A percentile compares a stretch with the other conserved stretches of the same genome.
These are phyloP conservation scores for Eupsilia transversa DNA, from an alignment of 2,888 invertebrate species.

Conservation along the genomic window DNA sequence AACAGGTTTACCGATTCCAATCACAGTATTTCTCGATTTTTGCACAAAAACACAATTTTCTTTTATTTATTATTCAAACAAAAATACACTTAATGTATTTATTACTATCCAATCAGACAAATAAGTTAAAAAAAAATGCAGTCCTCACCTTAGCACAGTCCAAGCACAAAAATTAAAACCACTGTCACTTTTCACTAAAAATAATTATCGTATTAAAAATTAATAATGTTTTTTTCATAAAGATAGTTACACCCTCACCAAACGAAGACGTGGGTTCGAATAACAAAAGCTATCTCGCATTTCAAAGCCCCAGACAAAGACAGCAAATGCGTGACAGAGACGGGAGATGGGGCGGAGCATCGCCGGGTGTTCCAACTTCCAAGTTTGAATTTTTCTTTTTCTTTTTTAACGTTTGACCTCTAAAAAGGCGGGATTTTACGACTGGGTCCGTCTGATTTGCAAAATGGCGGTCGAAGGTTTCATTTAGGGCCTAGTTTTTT, in stretches of 20 bases:
- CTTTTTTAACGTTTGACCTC: conserved; percentile 72
- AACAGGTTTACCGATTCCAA: background rate
- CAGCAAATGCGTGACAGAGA: conserved; percentile 69
- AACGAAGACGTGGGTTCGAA: conserved; percentile 81
- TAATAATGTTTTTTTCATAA: conserved; percentile 58
- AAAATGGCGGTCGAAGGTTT: conserved; percentile 62
- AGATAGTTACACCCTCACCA: conserved; percentile 80
- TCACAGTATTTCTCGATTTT: background rate
- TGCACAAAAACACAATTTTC: background rate
- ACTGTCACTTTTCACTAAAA: conserved; percentile 61
- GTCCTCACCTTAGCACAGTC: conserved; percentile 53
- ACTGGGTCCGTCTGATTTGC: conserved; percentile 60
- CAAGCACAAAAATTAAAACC: conserved; percentile 41
- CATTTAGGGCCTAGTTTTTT: conserved; percentile 2
- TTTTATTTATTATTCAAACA: background rate
- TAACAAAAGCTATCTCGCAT: conserved; percentile 84
- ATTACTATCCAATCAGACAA: background rate
- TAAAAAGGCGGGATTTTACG: conserved; percentile 72
- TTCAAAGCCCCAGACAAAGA: conserved; percentile 79
- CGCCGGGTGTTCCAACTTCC: conserved; percentile 72
- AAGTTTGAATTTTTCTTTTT: conserved; percentile 69
- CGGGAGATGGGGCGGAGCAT: conserved; percentile 76
- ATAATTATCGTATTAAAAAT: conserved; percentile 62
- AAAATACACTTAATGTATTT: background rate
- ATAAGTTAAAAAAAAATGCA: background rate